Percentiles rank a stretch among this genome's conserved stretches.
These are phyloP conservation scores for Latrodectus hesperus DNA, from an alignment of 2,888 invertebrate species.

Conservation along the genomic window DNA sequence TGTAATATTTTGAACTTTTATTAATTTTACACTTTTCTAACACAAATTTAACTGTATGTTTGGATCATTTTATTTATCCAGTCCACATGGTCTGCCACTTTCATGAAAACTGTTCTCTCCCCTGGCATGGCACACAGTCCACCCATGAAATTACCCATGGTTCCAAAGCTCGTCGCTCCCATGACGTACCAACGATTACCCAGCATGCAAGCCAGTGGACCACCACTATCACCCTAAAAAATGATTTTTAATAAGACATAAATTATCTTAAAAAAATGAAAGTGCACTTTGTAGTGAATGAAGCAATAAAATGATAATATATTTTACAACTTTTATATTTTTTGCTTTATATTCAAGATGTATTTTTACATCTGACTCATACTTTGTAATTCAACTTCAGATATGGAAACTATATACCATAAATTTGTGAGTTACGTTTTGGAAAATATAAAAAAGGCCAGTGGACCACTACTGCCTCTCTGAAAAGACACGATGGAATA, in stretches of 20 bases:
- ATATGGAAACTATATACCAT: too few relatives aligned
- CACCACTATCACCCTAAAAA: background rate
- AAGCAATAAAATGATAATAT: too few relatives aligned
- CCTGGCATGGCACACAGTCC: slow-evolving; percentile 32
- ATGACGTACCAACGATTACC: slow-evolving; percentile 29
- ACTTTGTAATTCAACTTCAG: too few relatives aligned
- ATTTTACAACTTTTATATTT: too few relatives aligned
- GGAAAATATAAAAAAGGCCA: background rate
- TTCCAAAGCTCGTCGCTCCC: slow-evolving; percentile 44
- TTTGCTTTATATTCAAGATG: too few relatives aligned
- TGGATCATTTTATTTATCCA: slow-evolving; percentile 32
- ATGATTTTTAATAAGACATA: background rate
- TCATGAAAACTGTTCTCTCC: slow-evolving; percentile 24
- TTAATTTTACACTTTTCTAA: background rate
- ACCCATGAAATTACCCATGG: slow-evolving; percentile 7
- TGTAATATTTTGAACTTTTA: too few relatives aligned
- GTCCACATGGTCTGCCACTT: slow-evolving; percentile 21
- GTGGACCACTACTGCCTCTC: background rate
- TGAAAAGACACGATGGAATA: background rate
- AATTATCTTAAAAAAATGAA: background rate
- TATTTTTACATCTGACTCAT: too few relatives aligned
- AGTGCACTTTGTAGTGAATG: too few relatives aligned
- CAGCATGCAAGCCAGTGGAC: slow-evolving; percentile 14
- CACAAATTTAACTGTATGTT: slow-evolving; percentile 11
- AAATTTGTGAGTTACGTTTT: too few relatives aligned